Base-by-base conservation (phyloP, 2,797 vertebrate species). In the Malacoctenus gilli region DNA sequence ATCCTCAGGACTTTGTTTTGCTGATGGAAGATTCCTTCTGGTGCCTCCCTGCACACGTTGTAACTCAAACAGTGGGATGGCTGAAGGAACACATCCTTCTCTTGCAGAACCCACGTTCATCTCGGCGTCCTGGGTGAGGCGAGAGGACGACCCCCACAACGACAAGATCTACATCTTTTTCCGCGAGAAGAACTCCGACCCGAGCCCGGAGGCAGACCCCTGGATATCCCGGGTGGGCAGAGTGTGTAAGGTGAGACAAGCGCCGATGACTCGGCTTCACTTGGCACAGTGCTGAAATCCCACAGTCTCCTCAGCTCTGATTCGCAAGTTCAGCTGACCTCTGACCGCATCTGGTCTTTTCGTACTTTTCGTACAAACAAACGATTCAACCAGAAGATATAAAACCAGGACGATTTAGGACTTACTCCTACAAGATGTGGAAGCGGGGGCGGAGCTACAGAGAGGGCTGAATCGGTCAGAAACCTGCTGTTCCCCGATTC, bases 101-200 rank as follows among this genome's bases (percentile, higher is more conserved):
- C 18, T 35, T 13, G 30, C 72, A 93, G 92, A 92, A 35, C 92
- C 92, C 46, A 92, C 89, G 0, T 93, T 91, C 23, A 84, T 93
- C 47, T 87, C 85, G 11, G 85, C 83, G 0, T 81, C 87, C 28
- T 87, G 86, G 85, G 85, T 93, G 15, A 68, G 75, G 41, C 80
- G 28, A 18, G 10, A 22, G 1, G 44, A 88, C 0, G 87, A 93
- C 43, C 69, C 80, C 0, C 68, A 83, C 1, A 84, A 92, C n/a
- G 92, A 94, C 21, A 93, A 93, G 60, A 92, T 94, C 3, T 94
- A 92, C 15, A 14, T 93, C 0, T 90, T 92, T 37, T 92, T 94
- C 42, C 85, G 89, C 2, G 92, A 93, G 44, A 92, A 89, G 74
- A 93, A 93, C 70, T 80, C 85, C 0, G 90, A 91, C 70, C 72